phyloP scores from a whole-genome alignment of 2,888 invertebrate species.

The Peribatodes rhomboidaria region DNA sequence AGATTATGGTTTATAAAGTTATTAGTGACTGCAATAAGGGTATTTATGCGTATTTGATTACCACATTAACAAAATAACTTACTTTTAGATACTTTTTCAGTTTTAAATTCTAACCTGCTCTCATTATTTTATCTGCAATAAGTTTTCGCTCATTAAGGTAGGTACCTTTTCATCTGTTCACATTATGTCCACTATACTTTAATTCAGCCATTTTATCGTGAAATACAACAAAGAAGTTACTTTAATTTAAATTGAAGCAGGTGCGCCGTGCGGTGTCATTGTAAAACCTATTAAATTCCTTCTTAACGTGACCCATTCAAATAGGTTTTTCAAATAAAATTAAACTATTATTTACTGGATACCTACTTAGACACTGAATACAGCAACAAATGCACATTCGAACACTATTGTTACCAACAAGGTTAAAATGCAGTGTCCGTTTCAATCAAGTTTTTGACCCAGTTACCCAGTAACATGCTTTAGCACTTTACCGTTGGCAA shows the following conservation, averaged over 20 bases:
- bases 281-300: not conserved
- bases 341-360: too few relatives aligned
- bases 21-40: too few relatives aligned
- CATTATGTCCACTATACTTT: not conserved
- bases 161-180: too few relatives aligned
- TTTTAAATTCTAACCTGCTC: too few relatives aligned
- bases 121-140: too few relatives aligned
- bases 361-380: not conserved
- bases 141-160: too few relatives aligned
- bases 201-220: not conserved
- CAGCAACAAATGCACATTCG: constrained; percentile 12
- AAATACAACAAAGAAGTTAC: too few relatives aligned
- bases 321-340: not conserved
- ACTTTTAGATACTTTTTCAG: too few relatives aligned
- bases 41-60: too few relatives aligned
- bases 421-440: constrained; percentile 8
- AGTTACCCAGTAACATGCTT: constrained; percentile 21
- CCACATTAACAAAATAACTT: too few relatives aligned
- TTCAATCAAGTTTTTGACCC: constrained; percentile 14
- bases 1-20: too few relatives aligned
- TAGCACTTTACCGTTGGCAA: constrained; percentile 13
- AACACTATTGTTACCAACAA: constrained; percentile 7
- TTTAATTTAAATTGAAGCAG: not conserved
- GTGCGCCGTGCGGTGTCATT: not conserved
- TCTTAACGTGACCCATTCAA: not conserved